phyloP scores from a whole-genome alignment of 2,113 vertebrate genomes.

The Nothocercus julius region DNA sequence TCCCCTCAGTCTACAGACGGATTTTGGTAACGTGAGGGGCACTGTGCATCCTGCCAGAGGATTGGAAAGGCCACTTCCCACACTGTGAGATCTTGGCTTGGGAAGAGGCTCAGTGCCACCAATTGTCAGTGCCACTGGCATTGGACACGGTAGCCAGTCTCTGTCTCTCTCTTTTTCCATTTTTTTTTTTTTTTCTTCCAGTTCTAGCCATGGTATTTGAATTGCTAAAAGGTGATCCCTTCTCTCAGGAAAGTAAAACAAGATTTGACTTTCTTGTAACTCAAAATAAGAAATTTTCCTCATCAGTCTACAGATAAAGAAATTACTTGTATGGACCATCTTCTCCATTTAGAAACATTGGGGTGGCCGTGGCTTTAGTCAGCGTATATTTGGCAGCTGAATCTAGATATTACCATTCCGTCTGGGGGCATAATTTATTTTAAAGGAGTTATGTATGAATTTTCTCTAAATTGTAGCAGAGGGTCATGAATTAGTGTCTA shows the following conservation, averaged over 20 bases:
- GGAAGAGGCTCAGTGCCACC: background rate
- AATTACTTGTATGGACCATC: background rate
- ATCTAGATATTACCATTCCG: background rate
- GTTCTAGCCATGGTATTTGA: background rate
- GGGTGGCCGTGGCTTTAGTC: background rate
- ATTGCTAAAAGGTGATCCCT: background rate
- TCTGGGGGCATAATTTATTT: conserved; percentile 61
- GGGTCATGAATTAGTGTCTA: conserved; percentile 71
- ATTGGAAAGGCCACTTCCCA: background rate
- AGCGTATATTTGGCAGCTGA: conserved; percentile 21
- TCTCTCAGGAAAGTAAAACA: background rate
- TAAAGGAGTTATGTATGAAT: conserved; percentile 65
- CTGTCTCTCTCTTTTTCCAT: background rate
- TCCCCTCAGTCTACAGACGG: background rate
- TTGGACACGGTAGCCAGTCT: background rate
- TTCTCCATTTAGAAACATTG: background rate
- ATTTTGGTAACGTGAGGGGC: background rate
- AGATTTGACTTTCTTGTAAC: background rate
- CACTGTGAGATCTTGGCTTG: background rate
- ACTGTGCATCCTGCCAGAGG: background rate
- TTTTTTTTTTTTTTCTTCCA: background rate
- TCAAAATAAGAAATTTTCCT: background rate
- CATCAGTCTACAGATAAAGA: background rate
- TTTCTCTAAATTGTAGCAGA: conserved; percentile 63
- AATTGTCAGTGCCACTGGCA: background rate